A percentile compares a stretch with the other conserved stretches of the same genome.
phyloP scores from a whole-genome alignment of 2,797 vertebrate genomes.

The Salmo trutta region DNA sequence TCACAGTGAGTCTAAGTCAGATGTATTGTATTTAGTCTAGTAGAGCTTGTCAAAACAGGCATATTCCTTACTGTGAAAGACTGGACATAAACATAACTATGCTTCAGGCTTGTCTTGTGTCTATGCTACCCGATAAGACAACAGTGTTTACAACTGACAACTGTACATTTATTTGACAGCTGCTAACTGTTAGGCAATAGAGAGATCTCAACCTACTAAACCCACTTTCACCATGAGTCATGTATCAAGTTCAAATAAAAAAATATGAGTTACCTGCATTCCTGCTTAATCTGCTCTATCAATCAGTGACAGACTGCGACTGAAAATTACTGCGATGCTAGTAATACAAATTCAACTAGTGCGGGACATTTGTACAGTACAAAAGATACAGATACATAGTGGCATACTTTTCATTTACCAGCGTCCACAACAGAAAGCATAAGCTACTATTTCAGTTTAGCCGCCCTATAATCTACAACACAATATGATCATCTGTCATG shows the following conservation, averaged over 20 bases:
- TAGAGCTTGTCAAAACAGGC: slow-evolving; percentile 29
- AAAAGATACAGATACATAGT: neutral
- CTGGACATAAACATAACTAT: slow-evolving; percentile 49
- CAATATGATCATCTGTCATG: neutral
- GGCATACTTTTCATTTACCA: too few species aligned
- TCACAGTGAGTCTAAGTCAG: neutral
- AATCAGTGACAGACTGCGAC: slow-evolving; percentile 56
- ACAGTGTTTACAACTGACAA: slow-evolving; percentile 70
- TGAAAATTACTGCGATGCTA: too few species aligned
- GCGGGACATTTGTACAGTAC: neutral
- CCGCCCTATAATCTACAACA: neutral
- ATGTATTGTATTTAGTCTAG: slow-evolving; percentile 22
- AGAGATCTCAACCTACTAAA: slow-evolving; percentile 62
- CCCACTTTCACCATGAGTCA: slow-evolving; percentile 57
- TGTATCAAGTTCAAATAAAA: slow-evolving; percentile 62
- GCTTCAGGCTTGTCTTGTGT: slow-evolving; percentile 28
- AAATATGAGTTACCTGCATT: slow-evolving; percentile 55
- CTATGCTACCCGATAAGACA: slow-evolving; percentile 62
- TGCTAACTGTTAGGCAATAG: slow-evolving; percentile 63
- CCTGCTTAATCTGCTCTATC: slow-evolving; percentile 55
- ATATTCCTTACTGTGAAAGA: slow-evolving; percentile 47
- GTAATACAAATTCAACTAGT: neutral
- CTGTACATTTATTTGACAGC: slow-evolving; percentile 65
- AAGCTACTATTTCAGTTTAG: neutral
- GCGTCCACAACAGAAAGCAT: neutral